These are phyloP conservation scores for Volucella zonaria DNA, from an alignment of 2,888 invertebrate species.

Conservation along the genomic window DNA sequence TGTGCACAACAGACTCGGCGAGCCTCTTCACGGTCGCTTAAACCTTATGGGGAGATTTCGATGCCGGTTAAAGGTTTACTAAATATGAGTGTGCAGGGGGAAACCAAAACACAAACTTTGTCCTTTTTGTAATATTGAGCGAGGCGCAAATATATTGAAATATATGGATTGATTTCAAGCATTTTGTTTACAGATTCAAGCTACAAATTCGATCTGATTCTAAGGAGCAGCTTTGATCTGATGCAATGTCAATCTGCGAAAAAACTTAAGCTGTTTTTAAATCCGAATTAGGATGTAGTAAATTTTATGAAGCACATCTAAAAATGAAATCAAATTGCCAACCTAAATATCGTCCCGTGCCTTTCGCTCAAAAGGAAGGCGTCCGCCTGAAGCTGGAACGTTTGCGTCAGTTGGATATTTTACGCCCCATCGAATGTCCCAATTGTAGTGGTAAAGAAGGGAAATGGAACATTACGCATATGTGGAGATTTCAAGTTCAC, in stretches of 20 bases:
- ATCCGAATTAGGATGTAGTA: slow-evolving; percentile 12
- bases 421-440: background rate
- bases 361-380: no score
- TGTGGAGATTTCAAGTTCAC: slow-evolving; percentile 22
- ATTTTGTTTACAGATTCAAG: slow-evolving; percentile 11
- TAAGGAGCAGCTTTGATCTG: background rate
- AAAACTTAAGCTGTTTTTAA: slow-evolving; percentile 17
- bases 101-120: background rate
- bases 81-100: background rate
- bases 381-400: no score
- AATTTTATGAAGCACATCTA: slow-evolving; percentile 11
- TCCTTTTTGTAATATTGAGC: background rate
- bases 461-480: slow-evolving; percentile 18
- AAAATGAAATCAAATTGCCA: slow-evolving; percentile 6
- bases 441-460: slow-evolving; percentile 12
- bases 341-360: background rate
- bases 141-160: background rate
- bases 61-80: slow-evolving; percentile 19
- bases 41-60: slow-evolving; percentile 2
- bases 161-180: slow-evolving; percentile 18
- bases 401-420: no score
- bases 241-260: slow-evolving; percentile 13
- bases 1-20: background rate
- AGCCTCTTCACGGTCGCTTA: slow-evolving; percentile 1
- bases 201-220: background rate